Evolutionary conservation across 2,888 invertebrate species (phyloP), one percentile per base, ranked within the genome.

Genomic region (Leptothorax acervorum): DNA sequence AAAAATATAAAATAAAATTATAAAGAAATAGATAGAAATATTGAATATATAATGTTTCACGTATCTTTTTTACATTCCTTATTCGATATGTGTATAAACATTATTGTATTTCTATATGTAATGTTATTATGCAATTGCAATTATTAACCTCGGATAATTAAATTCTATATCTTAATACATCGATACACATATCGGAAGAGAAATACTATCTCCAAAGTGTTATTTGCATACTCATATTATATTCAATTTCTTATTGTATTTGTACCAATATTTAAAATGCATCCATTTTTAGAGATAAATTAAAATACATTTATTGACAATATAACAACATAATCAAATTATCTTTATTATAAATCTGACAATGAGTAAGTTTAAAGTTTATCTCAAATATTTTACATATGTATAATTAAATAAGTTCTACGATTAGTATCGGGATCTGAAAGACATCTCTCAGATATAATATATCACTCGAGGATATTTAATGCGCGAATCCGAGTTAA

Each of bases 111-210:
- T 45, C 3, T 63, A 12, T 45, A n/a, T 39, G 3, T 35, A 65
- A 9, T 18, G 1, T 39, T 75, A 48, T 63, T 51, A 35, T 35
- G 6, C 5, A 76, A 39, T 15, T 39, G 11, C 48, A 45, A 12
- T 75, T 75, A 42, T 75, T 48, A 35, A 51, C 11, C 45, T 42
- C 2, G 62, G 35, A 6, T 63, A 63, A 75, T 75, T 35, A 48
- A 74, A 35, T 75, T 48, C n/a, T 8, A 9, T 48, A 48, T 51
- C 3, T 75, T 35, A 15, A 63, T 35, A 48, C 15, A 48, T 45
- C 5, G 9, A 23, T 57, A 35, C 35, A 35, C 6, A 35, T 0
- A 55, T 57, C n/a, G 31, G 12, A 31, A 28, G 1, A 31, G 2
- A 74, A 60, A 60, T 55, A 57, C 0, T 28, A 55, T 15, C 35